Conservation (phyloP, 2,797 vertebrate genomes). For the Alca torda region DNA sequence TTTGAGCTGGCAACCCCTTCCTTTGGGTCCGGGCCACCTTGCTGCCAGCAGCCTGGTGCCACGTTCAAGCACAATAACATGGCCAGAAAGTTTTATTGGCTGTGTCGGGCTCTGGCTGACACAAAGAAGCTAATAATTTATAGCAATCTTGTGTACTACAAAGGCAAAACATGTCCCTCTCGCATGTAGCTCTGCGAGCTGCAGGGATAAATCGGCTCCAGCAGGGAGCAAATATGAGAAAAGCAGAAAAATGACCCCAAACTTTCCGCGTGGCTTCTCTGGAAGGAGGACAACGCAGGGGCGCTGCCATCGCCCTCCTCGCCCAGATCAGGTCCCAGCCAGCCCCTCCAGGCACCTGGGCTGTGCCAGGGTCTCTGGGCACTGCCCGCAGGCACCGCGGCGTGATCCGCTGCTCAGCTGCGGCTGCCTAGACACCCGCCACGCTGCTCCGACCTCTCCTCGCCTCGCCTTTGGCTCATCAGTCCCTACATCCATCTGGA, state of each 20-base stretch:
- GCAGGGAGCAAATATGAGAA: neutral
- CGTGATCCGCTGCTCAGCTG: fast-evolving
- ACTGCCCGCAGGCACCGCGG: fast-evolving
- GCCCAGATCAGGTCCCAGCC: fast-evolving
- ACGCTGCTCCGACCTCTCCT: neutral
- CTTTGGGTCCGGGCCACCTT: neutral
- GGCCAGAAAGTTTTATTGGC: slow-evolving; percentile 7
- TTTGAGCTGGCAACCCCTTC: neutral
- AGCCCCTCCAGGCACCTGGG: fast-evolving
- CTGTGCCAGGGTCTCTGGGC: neutral
- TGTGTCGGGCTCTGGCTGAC: neutral
- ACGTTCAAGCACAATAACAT: neutral
- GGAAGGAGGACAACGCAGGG: neutral
- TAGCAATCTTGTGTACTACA: neutral
- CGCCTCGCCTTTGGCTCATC: fast-evolving
- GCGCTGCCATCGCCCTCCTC: neutral
- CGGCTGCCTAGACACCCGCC: fast-evolving
- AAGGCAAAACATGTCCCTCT: slow-evolving; percentile 9
- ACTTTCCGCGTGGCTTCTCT: neutral
- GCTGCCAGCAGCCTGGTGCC: neutral
- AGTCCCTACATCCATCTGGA: fast-evolving
- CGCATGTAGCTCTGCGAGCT: neutral
- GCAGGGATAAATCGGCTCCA: slow-evolving; percentile 45
- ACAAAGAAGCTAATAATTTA: slow-evolving; percentile 44
- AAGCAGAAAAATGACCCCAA: neutral